Conservation (phyloP, 2,113 vertebrate species). For the Brienomyrus brachyistius region DNA sequence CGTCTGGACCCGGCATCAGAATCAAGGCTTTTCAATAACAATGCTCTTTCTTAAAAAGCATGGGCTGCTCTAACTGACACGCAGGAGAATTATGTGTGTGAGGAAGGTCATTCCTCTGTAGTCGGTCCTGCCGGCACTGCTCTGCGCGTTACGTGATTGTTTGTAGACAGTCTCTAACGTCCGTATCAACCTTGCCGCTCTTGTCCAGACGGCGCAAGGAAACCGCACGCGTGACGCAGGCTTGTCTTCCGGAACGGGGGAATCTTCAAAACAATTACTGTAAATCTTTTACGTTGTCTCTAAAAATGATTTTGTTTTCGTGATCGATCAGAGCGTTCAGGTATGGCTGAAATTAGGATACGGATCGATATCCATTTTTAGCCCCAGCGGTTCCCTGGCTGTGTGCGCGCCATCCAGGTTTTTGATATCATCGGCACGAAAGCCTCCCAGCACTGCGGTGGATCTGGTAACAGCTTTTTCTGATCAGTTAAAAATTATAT, state of each 20-base stretch:
- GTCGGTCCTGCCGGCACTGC: background rate
- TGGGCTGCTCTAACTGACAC: background rate
- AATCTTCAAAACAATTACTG: background rate
- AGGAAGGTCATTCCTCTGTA: background rate
- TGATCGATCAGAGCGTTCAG: background rate
- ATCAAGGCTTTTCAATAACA: background rate
- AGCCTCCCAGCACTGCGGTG: background rate
- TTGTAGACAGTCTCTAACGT: background rate
- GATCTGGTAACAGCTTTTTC: constrained; percentile 6
- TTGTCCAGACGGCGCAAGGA: background rate
- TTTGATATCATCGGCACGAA: background rate
- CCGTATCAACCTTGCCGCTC: background rate
- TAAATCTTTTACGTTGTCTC: background rate
- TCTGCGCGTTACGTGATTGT: background rate
- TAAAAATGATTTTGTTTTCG: constrained; percentile 5
- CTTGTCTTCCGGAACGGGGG: background rate
- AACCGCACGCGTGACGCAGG: background rate
- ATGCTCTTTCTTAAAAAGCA: background rate
- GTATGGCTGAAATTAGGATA: background rate
- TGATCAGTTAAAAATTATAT: background rate
- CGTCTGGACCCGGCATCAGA: background rate
- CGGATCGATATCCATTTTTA: constrained; percentile 1
- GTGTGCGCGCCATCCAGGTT: background rate
- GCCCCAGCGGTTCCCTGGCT: background rate
- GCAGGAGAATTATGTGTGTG: background rate